These are phyloP conservation scores for Trachelus tabidus DNA, from an alignment of 2,888 invertebrate genomes.

Conservation along the genomic window DNA sequence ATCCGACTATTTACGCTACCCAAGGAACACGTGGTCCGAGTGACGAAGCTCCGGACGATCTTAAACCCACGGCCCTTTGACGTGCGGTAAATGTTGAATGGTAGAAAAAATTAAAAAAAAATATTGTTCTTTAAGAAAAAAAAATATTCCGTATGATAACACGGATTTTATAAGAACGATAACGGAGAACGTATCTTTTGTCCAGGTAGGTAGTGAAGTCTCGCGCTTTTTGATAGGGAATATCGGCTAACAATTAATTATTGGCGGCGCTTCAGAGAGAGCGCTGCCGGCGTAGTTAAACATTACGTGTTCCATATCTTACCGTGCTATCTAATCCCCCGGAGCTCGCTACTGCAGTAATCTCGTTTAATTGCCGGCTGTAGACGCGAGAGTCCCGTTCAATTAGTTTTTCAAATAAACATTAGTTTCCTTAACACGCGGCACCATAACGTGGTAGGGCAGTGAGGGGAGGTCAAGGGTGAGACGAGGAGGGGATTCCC, in stretches of 20 bases:
- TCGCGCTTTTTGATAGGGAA: constrained; percentile 18
- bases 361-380: constrained; percentile 65
- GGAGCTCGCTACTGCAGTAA: constrained; percentile 61
- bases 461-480: constrained; percentile 27
- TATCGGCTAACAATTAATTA: constrained; percentile 63
- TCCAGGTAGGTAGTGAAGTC: constrained; percentile 3
- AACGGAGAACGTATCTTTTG: background rate
- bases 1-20: background rate
- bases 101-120: background rate
- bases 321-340: constrained; percentile 64
- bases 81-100: background rate
- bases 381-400: constrained; percentile 65
- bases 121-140: background rate
- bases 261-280: constrained; percentile 53
- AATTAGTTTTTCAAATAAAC: constrained; percentile 64
- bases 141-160: background rate
- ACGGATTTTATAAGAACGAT: background rate
- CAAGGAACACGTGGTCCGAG: background rate
- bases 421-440: constrained; percentile 64
- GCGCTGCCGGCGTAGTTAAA: constrained; percentile 57
- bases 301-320: constrained; percentile 66
- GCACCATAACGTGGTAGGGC: constrained; percentile 55
- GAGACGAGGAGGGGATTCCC: constrained; percentile 17
- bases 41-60: background rate
- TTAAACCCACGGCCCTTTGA: background rate